Percentiles rank a stretch among this genome's conserved stretches.
phyloP scores from a whole-genome alignment of 2,797 vertebrate species.

The Poliocrania exsul region DNA sequence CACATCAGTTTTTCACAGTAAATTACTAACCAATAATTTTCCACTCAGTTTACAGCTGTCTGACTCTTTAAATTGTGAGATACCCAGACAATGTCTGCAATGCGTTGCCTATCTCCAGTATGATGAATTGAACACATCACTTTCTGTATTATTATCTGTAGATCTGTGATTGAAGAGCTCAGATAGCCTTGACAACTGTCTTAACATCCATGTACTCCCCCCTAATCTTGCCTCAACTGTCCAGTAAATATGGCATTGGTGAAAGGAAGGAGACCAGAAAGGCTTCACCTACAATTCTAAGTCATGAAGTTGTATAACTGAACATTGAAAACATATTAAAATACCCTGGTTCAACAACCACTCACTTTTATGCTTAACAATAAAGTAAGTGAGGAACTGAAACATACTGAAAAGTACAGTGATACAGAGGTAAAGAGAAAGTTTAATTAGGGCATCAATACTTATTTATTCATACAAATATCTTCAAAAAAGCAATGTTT shows the following conservation, averaged over 20 bases:
- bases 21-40: background rate
- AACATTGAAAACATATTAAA: background rate
- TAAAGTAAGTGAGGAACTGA: background rate
- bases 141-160: background rate
- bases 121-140: rapidly evolving
- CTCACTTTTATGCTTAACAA: background rate
- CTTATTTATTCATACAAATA: background rate
- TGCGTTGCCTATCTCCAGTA: background rate
- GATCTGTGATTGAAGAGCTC: background rate
- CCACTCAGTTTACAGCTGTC: background rate
- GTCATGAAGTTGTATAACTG: background rate
- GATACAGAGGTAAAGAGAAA: background rate
- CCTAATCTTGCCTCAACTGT: background rate
- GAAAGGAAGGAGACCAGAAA: background rate
- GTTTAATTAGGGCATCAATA: background rate
- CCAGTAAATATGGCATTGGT: background rate
- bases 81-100: background rate
- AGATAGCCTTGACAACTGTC: background rate
- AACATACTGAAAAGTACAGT: background rate
- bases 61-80: background rate
- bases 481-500: background rate
- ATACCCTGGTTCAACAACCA: background rate
- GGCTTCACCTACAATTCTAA: background rate
- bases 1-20: background rate
- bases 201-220: background rate